Percentiles rank a stretch among this genome's conserved stretches.
These are phyloP conservation scores for Tipula unca DNA, from an alignment of 2,888 invertebrate species.

Conservation along the genomic window DNA sequence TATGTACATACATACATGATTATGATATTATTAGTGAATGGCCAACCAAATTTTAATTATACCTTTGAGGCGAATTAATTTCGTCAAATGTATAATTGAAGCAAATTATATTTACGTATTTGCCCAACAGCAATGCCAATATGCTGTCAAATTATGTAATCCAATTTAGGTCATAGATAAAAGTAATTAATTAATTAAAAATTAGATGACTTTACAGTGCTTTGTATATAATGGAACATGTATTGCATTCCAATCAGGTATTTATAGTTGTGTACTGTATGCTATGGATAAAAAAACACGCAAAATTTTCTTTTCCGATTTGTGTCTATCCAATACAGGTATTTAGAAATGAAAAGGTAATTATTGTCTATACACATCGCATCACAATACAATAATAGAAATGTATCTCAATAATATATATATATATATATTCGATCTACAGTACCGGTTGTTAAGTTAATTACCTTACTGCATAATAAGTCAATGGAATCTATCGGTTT, in stretches of 20 bases:
- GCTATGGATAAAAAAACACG: too few relatives aligned
- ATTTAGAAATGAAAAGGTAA: not conserved
- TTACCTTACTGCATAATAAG: too few relatives aligned
- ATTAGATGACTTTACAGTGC: too few relatives aligned
- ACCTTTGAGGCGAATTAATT: not conserved
- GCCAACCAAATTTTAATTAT: not conserved
- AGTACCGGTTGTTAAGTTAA: not conserved
- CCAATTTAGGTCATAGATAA: not conserved
- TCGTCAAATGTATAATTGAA: not conserved
- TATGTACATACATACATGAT: not conserved
- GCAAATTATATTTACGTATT: not conserved
- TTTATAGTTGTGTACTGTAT: not conserved
- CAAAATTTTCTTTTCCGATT: not conserved
- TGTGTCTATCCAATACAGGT: not conserved
- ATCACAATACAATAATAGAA: not conserved
- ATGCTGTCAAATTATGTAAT: not conserved
- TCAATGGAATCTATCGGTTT: too few relatives aligned
- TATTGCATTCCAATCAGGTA: not conserved
- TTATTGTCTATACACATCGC: not conserved
- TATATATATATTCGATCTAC: not conserved
- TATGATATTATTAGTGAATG: not conserved
- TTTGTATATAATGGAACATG: not conserved
- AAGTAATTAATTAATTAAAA: not conserved
- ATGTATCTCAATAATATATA: not conserved
- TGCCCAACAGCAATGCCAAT: not conserved